phyloP scores from a whole-genome alignment of 2,888 invertebrate species.

The Atrina japonica region DNA sequence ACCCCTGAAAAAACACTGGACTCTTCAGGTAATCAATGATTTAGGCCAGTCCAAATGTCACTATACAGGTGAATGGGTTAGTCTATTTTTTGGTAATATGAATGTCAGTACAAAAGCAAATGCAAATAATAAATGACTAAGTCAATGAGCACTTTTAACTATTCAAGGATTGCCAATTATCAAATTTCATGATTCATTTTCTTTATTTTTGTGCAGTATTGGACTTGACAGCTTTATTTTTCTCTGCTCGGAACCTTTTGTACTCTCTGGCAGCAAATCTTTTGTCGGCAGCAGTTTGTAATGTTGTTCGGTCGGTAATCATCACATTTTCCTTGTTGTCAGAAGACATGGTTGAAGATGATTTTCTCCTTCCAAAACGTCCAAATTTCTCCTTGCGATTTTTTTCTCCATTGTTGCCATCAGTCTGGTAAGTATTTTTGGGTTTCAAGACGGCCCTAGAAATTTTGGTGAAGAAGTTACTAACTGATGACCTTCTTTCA shows the following conservation, averaged over 20 bases:
- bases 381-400: slow-evolving; percentile 26
- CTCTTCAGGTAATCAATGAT: no score
- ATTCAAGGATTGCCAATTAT: no score
- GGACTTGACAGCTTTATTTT: not conserved
- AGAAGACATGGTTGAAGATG: not conserved
- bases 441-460: slow-evolving; percentile 68
- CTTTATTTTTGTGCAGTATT: no score
- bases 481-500: slow-evolving; percentile 64
- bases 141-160: no score
- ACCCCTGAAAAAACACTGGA: no score
- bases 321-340: slow-evolving; percentile 28
- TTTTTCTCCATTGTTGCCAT: slow-evolving; percentile 8
- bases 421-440: slow-evolving; percentile 50
- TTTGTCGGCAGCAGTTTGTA: slow-evolving; percentile 19
- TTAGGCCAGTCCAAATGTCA: no score
- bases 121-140: no score
- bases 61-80: no score
- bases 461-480: slow-evolving; percentile 69
- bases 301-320: not conserved
- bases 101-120: no score
- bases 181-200: no score
- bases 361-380: slow-evolving; percentile 28
- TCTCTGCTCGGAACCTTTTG: slow-evolving; percentile 13
- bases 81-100: no score
- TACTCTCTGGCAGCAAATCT: slow-evolving; percentile 25